phyloP scores from a whole-genome alignment of 92 coral and sea anemone genomes.

The Parazoanthus swiftii region DNA sequence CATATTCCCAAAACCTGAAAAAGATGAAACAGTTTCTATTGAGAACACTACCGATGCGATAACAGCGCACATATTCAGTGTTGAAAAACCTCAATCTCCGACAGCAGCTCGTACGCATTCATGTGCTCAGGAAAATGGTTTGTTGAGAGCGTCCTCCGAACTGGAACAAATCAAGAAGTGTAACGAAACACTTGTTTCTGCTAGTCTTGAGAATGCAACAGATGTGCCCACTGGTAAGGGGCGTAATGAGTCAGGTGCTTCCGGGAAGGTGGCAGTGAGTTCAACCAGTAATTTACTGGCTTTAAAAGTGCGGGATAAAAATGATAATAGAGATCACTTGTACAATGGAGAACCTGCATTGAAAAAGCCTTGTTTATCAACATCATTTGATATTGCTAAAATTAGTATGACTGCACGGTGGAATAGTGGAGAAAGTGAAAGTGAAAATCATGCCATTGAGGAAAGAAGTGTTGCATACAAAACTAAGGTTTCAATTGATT shows the following conservation, averaged over 20 bases:
- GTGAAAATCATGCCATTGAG: not conserved
- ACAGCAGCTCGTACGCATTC: not conserved
- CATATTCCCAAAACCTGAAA: slow-evolving; percentile 80
- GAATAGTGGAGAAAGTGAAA: not conserved
- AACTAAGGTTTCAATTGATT: not conserved
- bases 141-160: not conserved
- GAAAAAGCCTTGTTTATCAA: slow-evolving; percentile 7
- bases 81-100: not conserved
- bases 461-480: not conserved
- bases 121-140: not conserved
- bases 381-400: not conserved
- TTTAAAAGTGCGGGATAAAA: not conserved
- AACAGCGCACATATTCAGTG: not conserved
- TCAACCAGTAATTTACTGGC: not conserved
- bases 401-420: not conserved
- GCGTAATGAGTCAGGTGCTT: not conserved
- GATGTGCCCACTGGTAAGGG: not conserved
- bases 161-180: not conserved
- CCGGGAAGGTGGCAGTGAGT: not conserved
- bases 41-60: not conserved
- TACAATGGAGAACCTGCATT: slow-evolving; percentile 11
- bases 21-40: slow-evolving; percentile 53
- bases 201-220: not conserved
- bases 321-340: not conserved
- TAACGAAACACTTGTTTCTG: not conserved